Evolutionary conservation across 2,888 invertebrate genomes (phyloP).

Genomic region (Synanthedon formicaeformis): DNA sequence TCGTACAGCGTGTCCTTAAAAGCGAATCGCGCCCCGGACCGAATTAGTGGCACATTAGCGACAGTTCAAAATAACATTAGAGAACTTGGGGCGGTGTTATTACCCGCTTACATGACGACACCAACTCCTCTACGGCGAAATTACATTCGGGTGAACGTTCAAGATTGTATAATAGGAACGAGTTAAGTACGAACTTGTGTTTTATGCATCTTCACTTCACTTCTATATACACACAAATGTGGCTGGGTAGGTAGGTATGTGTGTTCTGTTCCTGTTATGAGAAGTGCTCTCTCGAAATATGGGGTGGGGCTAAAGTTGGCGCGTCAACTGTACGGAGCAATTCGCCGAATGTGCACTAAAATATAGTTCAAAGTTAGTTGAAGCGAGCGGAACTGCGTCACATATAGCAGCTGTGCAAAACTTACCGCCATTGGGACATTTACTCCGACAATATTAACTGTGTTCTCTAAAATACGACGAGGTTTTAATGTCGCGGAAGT

Average conservation of each 20-base stretch:
- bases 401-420: conserved; percentile 13
- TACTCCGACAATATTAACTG: conserved; percentile 1
- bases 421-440: conserved; percentile 1
- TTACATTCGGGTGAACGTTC: conserved; percentile 32
- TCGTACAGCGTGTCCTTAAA: conserved; percentile 8
- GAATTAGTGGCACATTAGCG: conserved; percentile 35
- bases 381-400: conserved; percentile 20
- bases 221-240: conserved; percentile 7
- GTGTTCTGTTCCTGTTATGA: conserved; percentile 19
- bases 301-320: conserved; percentile 8
- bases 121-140: conserved; percentile 22
- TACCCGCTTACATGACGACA: conserved; percentile 28
- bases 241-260: background rate
- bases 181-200: conserved; percentile 32
- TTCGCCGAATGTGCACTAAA: conserved; percentile 37
- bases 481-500: background rate
- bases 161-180: conserved; percentile 35
- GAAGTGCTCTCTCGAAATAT: conserved; percentile 27
- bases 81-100: conserved; percentile 28
- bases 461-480: conserved; percentile 1
- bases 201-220: conserved; percentile 19
- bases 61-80: conserved; percentile 36
- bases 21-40: conserved; percentile 18
- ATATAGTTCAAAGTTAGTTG: conserved; percentile 51
- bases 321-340: conserved; percentile 37